Evolutionary conservation across 2,797 vertebrate species (phyloP).

Genomic region (Lacerta agilis): DNA sequence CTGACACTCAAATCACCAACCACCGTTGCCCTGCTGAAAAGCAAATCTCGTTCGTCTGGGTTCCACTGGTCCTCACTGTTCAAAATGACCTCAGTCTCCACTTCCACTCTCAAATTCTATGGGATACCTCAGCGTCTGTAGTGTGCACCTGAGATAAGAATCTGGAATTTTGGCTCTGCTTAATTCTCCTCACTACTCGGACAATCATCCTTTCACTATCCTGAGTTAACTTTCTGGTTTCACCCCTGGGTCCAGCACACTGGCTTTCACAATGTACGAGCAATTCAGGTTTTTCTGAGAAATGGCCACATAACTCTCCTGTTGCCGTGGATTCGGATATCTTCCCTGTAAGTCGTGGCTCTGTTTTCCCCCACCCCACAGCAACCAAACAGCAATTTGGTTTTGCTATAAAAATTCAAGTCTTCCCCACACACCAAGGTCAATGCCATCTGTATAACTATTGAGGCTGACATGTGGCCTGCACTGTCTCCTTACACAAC

Average conservation of each 20-base stretch:
- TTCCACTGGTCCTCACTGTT: neutral
- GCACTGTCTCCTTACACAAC: neutral
- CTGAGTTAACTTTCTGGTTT: neutral
- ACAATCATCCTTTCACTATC: neutral
- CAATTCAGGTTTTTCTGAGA: neutral
- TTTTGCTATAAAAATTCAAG: neutral
- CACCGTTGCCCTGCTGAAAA: neutral
- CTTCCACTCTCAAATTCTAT: too few relatives aligned
- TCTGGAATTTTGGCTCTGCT: neutral
- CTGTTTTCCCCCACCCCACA: neutral
- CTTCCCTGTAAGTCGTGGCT: neutral
- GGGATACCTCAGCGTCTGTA: neutral
- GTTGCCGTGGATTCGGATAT: neutral
- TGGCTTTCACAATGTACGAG: neutral
- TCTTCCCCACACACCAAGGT: too few relatives aligned
- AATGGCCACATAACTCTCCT: neutral
- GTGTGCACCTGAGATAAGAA: too few relatives aligned
- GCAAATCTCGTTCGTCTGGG: rapidly evolving
- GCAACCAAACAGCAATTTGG: neutral
- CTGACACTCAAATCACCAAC: neutral
- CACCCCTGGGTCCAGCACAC: neutral
- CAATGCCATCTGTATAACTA: neutral
- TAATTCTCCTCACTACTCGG: neutral
- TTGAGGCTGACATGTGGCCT: too few relatives aligned
- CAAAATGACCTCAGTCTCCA: neutral